Conservation (phyloP, 1,140 invertebrate genomes). For the Drosophila setifemur region DNA sequence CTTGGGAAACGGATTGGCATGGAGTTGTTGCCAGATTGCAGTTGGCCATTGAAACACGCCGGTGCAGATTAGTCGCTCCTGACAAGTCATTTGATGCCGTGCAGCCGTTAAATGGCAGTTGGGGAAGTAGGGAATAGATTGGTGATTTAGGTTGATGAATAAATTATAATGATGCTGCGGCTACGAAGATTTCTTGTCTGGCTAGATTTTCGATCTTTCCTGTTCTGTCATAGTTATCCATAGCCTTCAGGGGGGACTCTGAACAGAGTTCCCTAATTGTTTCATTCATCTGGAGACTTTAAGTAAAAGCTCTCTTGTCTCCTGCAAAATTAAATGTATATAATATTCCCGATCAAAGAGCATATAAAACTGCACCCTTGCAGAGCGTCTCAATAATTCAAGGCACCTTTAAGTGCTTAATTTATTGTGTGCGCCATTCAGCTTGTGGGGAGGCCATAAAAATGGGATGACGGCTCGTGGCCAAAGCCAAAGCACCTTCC, state of each 20-base stretch:
- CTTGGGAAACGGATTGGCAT: too few species aligned
- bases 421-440: constrained; percentile 4
- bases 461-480: constrained; percentile 35
- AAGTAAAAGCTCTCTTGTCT: neutral
- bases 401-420: constrained; percentile 24
- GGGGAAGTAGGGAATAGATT: neutral
- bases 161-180: neutral
- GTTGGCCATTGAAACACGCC: constrained; percentile 28
- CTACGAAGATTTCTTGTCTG: neutral
- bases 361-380: neutral
- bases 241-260: too few species aligned
- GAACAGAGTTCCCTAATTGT: too few species aligned
- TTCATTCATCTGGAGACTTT: too few species aligned
- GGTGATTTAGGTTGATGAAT: neutral
- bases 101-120: neutral
- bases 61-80: constrained; percentile 23
- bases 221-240: too few species aligned
- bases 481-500: constrained; percentile 23
- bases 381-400: neutral
- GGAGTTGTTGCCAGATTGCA: constrained; percentile 21
- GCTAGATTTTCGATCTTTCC: neutral
- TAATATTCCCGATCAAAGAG: too few species aligned
- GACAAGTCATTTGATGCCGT: constrained; percentile 1
- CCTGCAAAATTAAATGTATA: neutral
- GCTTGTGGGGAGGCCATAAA: constrained; percentile 28